Evolutionary conservation across 2,113 vertebrate species (phyloP).

Genomic region (Sorex fumeus): DNA sequence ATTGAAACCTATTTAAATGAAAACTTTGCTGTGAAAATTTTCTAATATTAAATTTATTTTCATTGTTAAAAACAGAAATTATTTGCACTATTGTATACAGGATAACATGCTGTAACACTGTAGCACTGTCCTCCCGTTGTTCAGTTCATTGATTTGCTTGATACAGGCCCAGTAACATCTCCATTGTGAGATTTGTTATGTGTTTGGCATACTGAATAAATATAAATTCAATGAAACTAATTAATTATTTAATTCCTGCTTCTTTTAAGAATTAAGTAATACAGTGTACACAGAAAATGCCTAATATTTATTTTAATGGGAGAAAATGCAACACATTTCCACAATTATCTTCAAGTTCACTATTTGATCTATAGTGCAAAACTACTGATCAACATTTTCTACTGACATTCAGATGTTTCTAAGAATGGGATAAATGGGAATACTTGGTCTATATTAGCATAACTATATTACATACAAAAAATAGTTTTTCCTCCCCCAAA

Average conservation of each 20-base stretch:
- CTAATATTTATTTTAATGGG: background rate
- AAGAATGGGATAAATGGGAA: background rate
- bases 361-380: background rate
- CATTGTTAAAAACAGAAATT: background rate
- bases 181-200: too few species aligned
- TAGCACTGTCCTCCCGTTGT: too few species aligned
- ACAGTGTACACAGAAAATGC: background rate
- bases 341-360: background rate
- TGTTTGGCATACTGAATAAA: too few species aligned
- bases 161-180: too few species aligned
- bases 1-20: background rate
- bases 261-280: background rate
- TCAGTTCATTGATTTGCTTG: too few species aligned
- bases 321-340: background rate
- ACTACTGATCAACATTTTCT: background rate
- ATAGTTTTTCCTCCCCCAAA: background rate
- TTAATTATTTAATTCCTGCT: background rate
- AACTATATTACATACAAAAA: background rate
- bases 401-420: background rate
- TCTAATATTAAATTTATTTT: background rate
- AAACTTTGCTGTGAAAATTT: conserved; percentile 5
- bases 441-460: background rate
- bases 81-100: background rate
- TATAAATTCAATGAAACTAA: background rate
- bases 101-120: background rate